These are phyloP conservation scores for Dryas iulia DNA, from an alignment of 1,140 invertebrate species.

Conservation along the genomic window DNA sequence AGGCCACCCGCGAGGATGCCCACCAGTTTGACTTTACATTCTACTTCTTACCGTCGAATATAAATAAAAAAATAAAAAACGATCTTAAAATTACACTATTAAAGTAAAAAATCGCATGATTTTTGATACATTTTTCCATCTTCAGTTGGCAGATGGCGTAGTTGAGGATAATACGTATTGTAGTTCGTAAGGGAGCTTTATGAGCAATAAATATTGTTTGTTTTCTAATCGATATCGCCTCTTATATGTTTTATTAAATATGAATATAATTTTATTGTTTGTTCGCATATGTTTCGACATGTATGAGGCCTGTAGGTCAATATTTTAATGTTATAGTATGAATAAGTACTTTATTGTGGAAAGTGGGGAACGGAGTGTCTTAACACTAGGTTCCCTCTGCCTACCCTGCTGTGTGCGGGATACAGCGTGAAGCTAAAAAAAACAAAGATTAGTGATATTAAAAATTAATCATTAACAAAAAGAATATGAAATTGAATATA, in stretches of 20 bases:
- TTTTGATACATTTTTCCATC: background rate
- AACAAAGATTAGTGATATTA: no score
- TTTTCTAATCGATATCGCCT: conserved; percentile 51
- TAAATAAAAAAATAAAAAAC: background rate
- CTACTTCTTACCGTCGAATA: conserved; percentile 17
- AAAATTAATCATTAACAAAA: no score
- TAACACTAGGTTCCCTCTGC: no score
- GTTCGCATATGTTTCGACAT: conserved; percentile 7
- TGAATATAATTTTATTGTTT: conserved; percentile 13
- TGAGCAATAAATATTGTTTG: conserved; percentile 61
- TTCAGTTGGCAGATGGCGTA: conserved; percentile 60
- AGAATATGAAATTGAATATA: no score
- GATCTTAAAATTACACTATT: background rate
- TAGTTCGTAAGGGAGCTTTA: conserved; percentile 57
- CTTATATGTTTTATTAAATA: conserved; percentile 19
- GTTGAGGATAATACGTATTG: conserved; percentile 56
- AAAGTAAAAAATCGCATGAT: background rate
- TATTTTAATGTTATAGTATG: background rate
- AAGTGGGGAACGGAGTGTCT: background rate
- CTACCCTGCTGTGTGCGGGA: no score
- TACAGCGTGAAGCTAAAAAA: no score
- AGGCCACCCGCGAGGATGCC: conserved; percentile 63
- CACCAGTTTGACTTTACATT: conserved; percentile 54
- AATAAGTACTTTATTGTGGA: no score
- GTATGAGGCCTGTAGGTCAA: background rate